Evolutionary conservation across 2,113 vertebrate species (phyloP).

Genomic region (Gobio gobio): DNA sequence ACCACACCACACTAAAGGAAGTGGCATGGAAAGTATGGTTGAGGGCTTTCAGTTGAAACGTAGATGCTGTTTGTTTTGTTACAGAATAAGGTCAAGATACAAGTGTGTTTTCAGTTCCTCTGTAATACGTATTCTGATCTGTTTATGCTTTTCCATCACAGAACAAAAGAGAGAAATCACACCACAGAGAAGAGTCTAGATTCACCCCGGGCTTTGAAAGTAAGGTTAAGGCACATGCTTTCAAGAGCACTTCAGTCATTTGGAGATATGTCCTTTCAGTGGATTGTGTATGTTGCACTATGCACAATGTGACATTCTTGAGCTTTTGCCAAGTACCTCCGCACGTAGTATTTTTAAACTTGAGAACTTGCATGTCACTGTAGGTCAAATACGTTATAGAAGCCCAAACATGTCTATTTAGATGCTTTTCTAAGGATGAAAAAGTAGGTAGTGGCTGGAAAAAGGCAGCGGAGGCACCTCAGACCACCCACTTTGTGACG

Average conservation of each 20-base stretch:
- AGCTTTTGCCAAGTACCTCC: slow-evolving; percentile 15
- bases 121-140: slow-evolving; percentile 19
- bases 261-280: neutral
- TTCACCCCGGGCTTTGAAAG: slow-evolving; percentile 14
- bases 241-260: slow-evolving; percentile 37
- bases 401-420: slow-evolving; percentile 39
- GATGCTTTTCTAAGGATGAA: slow-evolving; percentile 44
- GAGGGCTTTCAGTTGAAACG: slow-evolving; percentile 42
- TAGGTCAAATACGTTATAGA: slow-evolving; percentile 23
- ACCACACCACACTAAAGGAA: slow-evolving; percentile 66
- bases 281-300: slow-evolving; percentile 30
- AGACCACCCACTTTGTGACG: slow-evolving; percentile 67
- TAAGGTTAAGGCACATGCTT: neutral
- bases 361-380: slow-evolving; percentile 12
- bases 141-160: neutral
- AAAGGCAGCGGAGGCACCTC: slow-evolving; percentile 49
- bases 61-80: slow-evolving; percentile 21
- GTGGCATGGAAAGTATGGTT: slow-evolving; percentile 65
- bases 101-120: neutral
- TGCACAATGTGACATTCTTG: slow-evolving; percentile 9
- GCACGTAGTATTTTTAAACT: slow-evolving; percentile 24
- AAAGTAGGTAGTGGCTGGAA: slow-evolving; percentile 50
- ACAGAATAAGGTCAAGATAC: slow-evolving; percentile 43
- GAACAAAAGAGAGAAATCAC: neutral
- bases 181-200: neutral